Conservation (phyloP, 2,113 vertebrate species). For the Anarhynchus alexandrinus region DNA sequence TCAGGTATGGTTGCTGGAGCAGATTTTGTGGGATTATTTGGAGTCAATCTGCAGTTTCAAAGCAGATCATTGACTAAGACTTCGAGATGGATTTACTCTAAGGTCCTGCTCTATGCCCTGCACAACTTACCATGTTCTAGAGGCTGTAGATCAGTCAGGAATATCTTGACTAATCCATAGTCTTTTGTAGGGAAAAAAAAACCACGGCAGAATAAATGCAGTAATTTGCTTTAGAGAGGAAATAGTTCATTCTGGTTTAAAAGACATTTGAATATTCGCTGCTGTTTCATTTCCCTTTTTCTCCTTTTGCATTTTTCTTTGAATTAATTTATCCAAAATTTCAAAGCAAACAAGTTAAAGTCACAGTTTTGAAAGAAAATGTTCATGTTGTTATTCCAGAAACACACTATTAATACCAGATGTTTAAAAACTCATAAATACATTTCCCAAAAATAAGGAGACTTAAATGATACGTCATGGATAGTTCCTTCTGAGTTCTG, state of each 20-base stretch:
- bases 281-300: slow-evolving; percentile 4
- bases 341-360: slow-evolving; percentile 7
- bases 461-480: not conserved
- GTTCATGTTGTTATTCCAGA: not conserved
- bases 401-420: slow-evolving; percentile 30
- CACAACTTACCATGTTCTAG: not conserved
- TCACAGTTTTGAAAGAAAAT: not conserved
- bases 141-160: not conserved
- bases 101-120: not conserved
- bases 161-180: not conserved
- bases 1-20: not conserved
- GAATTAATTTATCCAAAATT: not conserved
- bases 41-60: slow-evolving; percentile 2
- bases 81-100: not conserved
- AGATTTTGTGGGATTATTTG: not conserved
- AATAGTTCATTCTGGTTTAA: not conserved
- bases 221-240: not conserved
- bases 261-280: not conserved
- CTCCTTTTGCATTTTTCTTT: not conserved
- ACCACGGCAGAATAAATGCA: not conserved
- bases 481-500: not conserved
- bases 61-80: not conserved
- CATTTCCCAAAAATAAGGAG: not conserved
- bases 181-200: not conserved
- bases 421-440: not conserved